Conservation (phyloP, 2,113 vertebrate species). For the Hemicordylus capensis region DNA sequence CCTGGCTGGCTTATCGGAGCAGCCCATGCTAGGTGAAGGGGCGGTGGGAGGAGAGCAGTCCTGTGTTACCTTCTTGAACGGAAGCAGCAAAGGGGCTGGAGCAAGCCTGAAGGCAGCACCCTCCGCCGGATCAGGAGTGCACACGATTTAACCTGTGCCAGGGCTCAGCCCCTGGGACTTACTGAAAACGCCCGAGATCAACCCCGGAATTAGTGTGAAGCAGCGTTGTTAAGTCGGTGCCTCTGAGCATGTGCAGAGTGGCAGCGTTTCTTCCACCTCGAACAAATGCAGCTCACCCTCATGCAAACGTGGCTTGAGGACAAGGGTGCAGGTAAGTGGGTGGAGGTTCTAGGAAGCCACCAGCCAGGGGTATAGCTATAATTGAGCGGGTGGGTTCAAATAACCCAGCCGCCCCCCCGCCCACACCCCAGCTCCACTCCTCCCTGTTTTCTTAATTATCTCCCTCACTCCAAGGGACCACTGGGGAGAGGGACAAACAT, state of each 20-base stretch:
- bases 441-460: too few relatives aligned
- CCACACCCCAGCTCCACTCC: too few relatives aligned
- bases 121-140: background rate
- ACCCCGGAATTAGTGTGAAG: too few relatives aligned
- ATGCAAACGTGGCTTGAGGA: background rate
- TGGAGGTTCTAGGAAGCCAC: background rate
- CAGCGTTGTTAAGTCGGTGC: too few relatives aligned
- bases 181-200: too few relatives aligned
- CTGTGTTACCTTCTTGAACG: background rate
- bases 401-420: too few relatives aligned
- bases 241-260: background rate
- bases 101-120: background rate
- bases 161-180: background rate
- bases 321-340: background rate
- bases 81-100: background rate
- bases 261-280: background rate
- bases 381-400: too few relatives aligned
- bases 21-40: background rate
- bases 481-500: too few relatives aligned
- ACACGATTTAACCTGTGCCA: background rate
- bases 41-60: background rate
- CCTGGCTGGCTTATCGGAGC: background rate
- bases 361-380: too few relatives aligned
- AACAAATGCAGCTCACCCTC: background rate
- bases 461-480: too few relatives aligned